phyloP scores from a whole-genome alignment of 2,888 invertebrate genomes.

The Synergus itoensis region DNA sequence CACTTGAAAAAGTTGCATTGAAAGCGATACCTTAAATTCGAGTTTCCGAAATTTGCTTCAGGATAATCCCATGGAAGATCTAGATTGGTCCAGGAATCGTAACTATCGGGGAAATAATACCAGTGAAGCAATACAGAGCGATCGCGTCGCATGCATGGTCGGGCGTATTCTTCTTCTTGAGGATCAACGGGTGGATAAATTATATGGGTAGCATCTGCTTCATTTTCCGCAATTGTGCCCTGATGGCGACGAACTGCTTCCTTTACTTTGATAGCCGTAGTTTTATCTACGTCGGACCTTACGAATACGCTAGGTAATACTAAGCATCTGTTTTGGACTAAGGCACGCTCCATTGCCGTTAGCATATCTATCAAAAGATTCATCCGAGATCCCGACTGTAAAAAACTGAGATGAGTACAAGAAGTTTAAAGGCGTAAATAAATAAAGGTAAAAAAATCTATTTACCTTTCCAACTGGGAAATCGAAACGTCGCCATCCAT shows the following conservation, averaged over 20 bases:
- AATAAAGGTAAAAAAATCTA: constrained; percentile 1
- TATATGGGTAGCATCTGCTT: constrained; percentile 95
- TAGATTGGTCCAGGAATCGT: constrained; percentile 87
- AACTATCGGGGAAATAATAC: constrained; percentile 97
- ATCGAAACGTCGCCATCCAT: constrained; percentile 97
- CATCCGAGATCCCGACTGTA: constrained; percentile 91
- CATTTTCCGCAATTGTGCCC: constrained; percentile 86
- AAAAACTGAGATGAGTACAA: constrained; percentile 30
- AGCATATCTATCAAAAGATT: constrained; percentile 97
- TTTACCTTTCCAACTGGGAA: constrained; percentile 90
- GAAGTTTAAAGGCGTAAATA: neutral
- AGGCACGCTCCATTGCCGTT: constrained; percentile 90
- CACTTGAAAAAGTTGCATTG: neutral
- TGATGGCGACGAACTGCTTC: constrained; percentile 94
- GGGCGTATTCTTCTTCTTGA: constrained; percentile 92
- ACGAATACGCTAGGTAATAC: constrained; percentile 90
- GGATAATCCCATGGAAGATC: constrained; percentile 76
- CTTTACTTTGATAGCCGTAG: constrained; percentile 88
- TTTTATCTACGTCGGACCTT: constrained; percentile 91
- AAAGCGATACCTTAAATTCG: constrained; percentile 63
- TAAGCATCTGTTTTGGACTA: constrained; percentile 90
- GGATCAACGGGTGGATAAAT: constrained; percentile 92
- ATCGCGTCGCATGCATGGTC: constrained; percentile 91
- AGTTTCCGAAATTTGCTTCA: constrained; percentile 65
- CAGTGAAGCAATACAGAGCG: constrained; percentile 93